These are phyloP conservation scores for Polyergus mexicanus DNA, from an alignment of 1,140 invertebrate genomes.

Conservation along the genomic window DNA sequence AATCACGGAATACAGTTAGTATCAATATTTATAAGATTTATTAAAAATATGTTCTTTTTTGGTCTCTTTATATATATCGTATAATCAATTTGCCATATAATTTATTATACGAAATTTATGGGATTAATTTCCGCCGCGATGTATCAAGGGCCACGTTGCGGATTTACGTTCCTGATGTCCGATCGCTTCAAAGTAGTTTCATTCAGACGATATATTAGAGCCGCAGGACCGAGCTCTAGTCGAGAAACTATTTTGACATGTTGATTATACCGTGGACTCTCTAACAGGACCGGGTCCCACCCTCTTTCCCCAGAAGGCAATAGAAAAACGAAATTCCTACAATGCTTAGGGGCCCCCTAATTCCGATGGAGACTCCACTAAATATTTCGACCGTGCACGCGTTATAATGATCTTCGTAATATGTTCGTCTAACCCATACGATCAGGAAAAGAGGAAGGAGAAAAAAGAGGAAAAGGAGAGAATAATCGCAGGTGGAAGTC, in stretches of 20 bases:
- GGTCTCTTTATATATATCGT: not conserved
- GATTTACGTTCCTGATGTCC: constrained; percentile 19
- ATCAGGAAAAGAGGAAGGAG: constrained; percentile 11
- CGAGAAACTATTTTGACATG: constrained; percentile 73
- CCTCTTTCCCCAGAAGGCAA: constrained; percentile 54
- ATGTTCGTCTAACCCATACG: constrained; percentile 56
- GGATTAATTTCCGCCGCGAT: constrained; percentile 26
- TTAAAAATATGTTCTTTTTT: not conserved
- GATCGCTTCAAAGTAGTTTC: constrained; percentile 19
- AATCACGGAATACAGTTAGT: not conserved
- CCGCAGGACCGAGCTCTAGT: constrained; percentile 36
- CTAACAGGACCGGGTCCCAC: not conserved
- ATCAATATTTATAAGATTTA: too few species aligned
- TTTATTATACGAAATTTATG: constrained; percentile 1
- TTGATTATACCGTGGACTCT: constrained; percentile 69
- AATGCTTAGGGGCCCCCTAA: constrained; percentile 38
- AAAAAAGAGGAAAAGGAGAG: not conserved
- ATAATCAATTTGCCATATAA: constrained; percentile 6
- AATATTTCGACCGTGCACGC: constrained; percentile 58
- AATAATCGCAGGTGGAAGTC: constrained; percentile 64
- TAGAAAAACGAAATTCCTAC: constrained; percentile 66
- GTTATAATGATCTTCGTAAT: constrained; percentile 65
- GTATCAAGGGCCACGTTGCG: not conserved
- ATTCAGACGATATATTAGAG: constrained; percentile 65
- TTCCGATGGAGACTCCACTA: constrained; percentile 52